These are phyloP conservation scores for Nothoprocta pentlandii DNA, from an alignment of 2,113 vertebrate species.

Conservation along the genomic window DNA sequence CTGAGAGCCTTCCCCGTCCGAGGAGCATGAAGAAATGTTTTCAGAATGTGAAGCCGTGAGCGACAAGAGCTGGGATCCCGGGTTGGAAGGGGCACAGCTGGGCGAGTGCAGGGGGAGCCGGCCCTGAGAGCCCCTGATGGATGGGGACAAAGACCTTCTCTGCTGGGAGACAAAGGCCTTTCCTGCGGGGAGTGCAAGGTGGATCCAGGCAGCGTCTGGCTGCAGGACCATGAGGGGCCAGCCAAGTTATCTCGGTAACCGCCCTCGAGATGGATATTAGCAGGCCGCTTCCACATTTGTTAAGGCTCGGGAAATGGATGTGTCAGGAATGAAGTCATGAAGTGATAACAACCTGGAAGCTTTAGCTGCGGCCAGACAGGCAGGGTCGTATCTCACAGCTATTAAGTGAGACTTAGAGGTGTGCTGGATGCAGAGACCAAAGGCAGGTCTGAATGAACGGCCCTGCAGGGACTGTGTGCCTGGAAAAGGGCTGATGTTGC, in stretches of 20 bases:
- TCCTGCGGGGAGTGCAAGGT: constrained; percentile 35
- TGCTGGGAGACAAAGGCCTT: too few relatives aligned
- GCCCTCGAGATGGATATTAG: constrained; percentile 16
- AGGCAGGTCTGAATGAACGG: not conserved
- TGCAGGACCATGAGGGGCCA: constrained; percentile 20
- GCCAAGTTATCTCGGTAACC: constrained; percentile 39
- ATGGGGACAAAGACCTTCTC: constrained; percentile 60
- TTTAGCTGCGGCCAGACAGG: not conserved
- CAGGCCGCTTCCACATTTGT: constrained; percentile 7
- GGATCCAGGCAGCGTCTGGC: constrained; percentile 33
- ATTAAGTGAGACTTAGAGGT: not conserved
- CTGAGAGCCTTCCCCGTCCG: not conserved
- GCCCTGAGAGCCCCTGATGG: constrained; percentile 16
- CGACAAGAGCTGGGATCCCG: constrained; percentile 30
- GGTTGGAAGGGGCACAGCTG: constrained; percentile 56
- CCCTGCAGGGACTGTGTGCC: fast-evolving
- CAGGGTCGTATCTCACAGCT: constrained; percentile 5
- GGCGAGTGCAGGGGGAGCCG: constrained; percentile 23
- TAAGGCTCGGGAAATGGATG: not conserved
- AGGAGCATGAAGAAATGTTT: not conserved
- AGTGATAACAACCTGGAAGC: constrained; percentile 20
- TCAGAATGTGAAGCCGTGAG: not conserved
- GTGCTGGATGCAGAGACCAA: not conserved
- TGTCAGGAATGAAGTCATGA: constrained; percentile 2
- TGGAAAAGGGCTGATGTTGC: not conserved